Conservation (phyloP, 2,797 vertebrate genomes). For the Miichthys miiuy region DNA sequence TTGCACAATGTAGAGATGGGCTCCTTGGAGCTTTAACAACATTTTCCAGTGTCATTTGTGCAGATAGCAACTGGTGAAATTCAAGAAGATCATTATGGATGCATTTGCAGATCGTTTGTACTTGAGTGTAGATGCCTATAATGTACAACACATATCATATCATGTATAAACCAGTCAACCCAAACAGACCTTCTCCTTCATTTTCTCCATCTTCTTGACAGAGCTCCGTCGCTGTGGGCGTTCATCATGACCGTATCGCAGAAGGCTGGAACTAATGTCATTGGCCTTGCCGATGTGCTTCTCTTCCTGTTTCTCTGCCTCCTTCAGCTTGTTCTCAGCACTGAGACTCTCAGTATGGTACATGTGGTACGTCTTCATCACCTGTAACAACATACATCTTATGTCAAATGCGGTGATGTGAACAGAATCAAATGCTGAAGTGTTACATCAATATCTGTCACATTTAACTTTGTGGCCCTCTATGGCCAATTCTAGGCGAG, state of each 20-base stretch:
- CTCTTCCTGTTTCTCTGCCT: conserved; percentile 96
- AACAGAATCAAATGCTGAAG: background rate
- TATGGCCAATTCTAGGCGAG: no score
- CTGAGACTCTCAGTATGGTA: conserved; percentile 95
- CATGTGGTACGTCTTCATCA: conserved; percentile 99
- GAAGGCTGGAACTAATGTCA: conserved; percentile 88
- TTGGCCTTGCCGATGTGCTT: conserved; percentile 93
- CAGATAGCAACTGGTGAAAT: conserved; percentile 17
- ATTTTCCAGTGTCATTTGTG: conserved; percentile 24
- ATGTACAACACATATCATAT: background rate
- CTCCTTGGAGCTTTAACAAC: conserved; percentile 1
- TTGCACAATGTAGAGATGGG: conserved; percentile 2
- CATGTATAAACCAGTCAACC: background rate
- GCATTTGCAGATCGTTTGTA: conserved; percentile 3
- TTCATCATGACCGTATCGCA: conserved; percentile 92
- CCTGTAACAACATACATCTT: conserved; percentile 76
- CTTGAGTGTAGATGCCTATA: background rate
- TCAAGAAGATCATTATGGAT: conserved; percentile 17
- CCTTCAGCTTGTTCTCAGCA: conserved; percentile 95
- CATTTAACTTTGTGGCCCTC: no score
- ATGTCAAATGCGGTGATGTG: background rate
- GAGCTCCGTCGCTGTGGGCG: conserved; percentile 95
- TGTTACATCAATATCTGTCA: background rate
- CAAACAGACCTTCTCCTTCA: conserved; percentile 95
- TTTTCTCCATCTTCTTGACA: conserved; percentile 98